A percentile compares a stretch with the other conserved stretches of the same genome.
phyloP scores from a whole-genome alignment of 2,888 invertebrate genomes.

The Lithophane leautieri region DNA sequence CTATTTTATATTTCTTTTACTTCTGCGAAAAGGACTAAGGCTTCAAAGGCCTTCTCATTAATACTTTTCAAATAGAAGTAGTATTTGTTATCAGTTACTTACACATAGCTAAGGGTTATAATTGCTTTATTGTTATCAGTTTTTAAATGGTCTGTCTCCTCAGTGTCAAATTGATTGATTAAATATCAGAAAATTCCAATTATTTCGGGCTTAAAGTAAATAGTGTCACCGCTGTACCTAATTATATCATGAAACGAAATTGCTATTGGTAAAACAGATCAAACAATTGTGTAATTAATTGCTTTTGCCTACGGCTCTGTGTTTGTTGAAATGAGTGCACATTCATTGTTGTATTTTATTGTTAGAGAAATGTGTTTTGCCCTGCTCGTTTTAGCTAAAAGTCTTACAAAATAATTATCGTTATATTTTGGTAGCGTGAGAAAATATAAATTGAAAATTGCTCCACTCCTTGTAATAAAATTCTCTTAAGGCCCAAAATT shows the following conservation, averaged over 20 bases:
- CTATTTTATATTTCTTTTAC: background rate
- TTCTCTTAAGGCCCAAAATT: background rate
- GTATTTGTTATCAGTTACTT: background rate
- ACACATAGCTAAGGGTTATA: no score
- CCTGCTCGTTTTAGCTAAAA: background rate
- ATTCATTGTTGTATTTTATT: background rate
- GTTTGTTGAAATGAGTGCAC: conserved; percentile 22
- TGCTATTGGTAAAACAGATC: conserved; percentile 25
- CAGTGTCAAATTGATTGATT: background rate
- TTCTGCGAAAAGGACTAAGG: background rate
- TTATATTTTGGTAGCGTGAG: background rate
- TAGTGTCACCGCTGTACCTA: background rate
- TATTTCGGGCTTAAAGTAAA: conserved; percentile 9
- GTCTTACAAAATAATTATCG: background rate
- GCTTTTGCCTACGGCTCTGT: background rate
- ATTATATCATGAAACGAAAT: conserved; percentile 23
- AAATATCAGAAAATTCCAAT: background rate
- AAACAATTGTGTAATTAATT: conserved; percentile 29
- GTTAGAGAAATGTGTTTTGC: background rate
- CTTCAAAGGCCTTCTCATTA: background rate
- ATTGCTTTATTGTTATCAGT: no score
- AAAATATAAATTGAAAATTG: background rate
- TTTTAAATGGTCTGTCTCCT: background rate
- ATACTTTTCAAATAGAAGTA: background rate
- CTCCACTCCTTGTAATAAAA: background rate